A percentile compares a stretch with the other conserved stretches of the same genome.
Conservation (phyloP, 2,888 invertebrate genomes). For the Timema cristinae region DNA sequence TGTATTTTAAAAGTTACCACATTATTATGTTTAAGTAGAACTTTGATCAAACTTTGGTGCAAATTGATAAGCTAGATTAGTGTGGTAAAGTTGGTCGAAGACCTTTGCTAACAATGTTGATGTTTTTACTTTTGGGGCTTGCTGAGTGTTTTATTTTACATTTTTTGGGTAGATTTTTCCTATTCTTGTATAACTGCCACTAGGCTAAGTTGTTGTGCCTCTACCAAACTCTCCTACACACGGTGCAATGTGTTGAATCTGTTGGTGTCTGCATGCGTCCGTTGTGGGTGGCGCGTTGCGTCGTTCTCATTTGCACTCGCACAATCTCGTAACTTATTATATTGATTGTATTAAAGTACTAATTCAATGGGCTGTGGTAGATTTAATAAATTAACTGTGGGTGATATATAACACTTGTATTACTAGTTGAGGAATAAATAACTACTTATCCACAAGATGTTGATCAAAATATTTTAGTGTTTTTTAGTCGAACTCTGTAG, state of each 20-base stretch:
- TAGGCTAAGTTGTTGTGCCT: slow-evolving; percentile 30
- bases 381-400: slow-evolving; percentile 37
- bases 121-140: slow-evolving; percentile 23
- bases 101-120: slow-evolving; percentile 10
- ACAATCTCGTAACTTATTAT: slow-evolving; percentile 33
- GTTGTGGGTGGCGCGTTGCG: slow-evolving; percentile 20
- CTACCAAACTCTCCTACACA: slow-evolving; percentile 26
- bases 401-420: slow-evolving; percentile 34
- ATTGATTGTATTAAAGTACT: slow-evolving; percentile 33
- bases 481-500: slow-evolving; percentile 22
- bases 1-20: slow-evolving; percentile 20
- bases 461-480: slow-evolving; percentile 30
- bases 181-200: slow-evolving; percentile 29
- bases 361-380: slow-evolving; percentile 39
- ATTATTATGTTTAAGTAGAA: slow-evolving; percentile 8
- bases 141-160: slow-evolving; percentile 19
- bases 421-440: slow-evolving; percentile 28
- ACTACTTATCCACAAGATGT: slow-evolving; percentile 25
- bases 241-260: slow-evolving; percentile 27
- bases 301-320: slow-evolving; percentile 34
- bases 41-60: background rate
- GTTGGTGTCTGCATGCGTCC: slow-evolving; percentile 25
- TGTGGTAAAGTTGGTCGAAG: no score
- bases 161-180: slow-evolving; percentile 23
- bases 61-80: no score